Base-by-base conservation (phyloP, 1,140 invertebrate genomes). In the Cherax destructor region DNA sequence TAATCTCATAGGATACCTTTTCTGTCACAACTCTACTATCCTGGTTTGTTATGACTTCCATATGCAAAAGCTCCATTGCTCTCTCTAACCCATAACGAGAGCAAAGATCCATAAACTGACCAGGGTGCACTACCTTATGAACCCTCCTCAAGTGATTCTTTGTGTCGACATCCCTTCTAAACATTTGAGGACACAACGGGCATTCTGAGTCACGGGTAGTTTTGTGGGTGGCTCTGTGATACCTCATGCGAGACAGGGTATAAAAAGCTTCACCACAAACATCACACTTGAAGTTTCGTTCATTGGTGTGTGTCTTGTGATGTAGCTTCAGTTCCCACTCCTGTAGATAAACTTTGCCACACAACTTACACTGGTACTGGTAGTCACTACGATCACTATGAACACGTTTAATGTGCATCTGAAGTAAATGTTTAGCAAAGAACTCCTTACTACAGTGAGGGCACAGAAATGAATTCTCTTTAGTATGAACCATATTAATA, bases 301-400 rank as follows among this genome's bases (percentile, higher is more conserved):
- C 90, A 86, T 91, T 91, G n/a, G 90, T 91, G 69, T 91, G 90
- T 50, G 90, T 91, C 69, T 91, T 91, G 76, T 86, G 61, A 56
- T 91, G 90, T 61, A 91, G 72, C 21, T 84, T 91, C 61, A 91
- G 56, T 72, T 91, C 90, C 90, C 90, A 91, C 61, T 91, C 90
- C 78, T 91, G 90, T 13, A 91, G 85, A 65, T 91, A 91, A 30
- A 87, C 90, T 41, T 91, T 91, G 6, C 78, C 78, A 83, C 90
- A 91, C 18, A 80, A 61, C 30, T 86, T 69, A 61, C 90, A 91
- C 49, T 83, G 86, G 30, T 59, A 91, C 79, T 86, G 84, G 79
- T 81, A 91, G 49, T 91, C 90, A 87, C 90, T 91, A 13, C 90
- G 90, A 50, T 91, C 90, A 83, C 90, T 91, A 49, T 91, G 90